These are phyloP conservation scores for Carcharodon carcharias DNA, from an alignment of 2,797 vertebrate genomes.

Conservation along the genomic window DNA sequence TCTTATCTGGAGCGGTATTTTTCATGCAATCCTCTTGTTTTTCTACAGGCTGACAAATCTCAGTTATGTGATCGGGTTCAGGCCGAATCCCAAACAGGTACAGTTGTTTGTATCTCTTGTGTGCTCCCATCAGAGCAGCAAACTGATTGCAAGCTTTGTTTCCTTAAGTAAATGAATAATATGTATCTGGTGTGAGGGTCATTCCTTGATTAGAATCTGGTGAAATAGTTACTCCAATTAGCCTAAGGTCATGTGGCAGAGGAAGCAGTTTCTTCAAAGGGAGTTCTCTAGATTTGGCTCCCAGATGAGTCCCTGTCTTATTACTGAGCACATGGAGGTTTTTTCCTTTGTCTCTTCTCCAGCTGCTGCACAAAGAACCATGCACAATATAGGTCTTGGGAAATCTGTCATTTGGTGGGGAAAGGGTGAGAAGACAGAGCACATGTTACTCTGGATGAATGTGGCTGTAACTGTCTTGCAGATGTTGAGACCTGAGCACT, in stretches of 20 bases:
- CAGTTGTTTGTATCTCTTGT: constrained; percentile 33
- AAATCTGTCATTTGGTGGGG: neutral
- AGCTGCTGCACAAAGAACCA: neutral
- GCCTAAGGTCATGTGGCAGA: neutral
- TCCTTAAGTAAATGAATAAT: neutral
- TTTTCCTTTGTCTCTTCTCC: neutral
- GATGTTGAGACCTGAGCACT: neutral
- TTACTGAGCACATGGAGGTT: neutral
- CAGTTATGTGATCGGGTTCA: constrained; percentile 70
- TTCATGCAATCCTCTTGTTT: constrained; percentile 42
- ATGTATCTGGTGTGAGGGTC: neutral
- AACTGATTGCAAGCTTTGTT: neutral
- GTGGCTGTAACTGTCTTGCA: neutral
- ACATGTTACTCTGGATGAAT: neutral
- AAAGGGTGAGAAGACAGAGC: neutral
- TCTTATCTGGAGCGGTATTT: constrained; percentile 37
- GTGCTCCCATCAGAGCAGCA: neutral
- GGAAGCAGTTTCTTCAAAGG: neutral
- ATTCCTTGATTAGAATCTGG: neutral
- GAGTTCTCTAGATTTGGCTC: neutral
- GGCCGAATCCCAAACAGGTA: constrained; percentile 88
- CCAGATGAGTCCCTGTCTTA: neutral
- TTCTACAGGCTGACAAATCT: constrained; percentile 70
- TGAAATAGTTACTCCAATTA: neutral
- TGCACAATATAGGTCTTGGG: neutral